Percentiles rank a stretch among this genome's conserved stretches.
Evolutionary conservation across 2,888 invertebrate genomes (phyloP).

Genomic region (Gymnocheta viridis): DNA sequence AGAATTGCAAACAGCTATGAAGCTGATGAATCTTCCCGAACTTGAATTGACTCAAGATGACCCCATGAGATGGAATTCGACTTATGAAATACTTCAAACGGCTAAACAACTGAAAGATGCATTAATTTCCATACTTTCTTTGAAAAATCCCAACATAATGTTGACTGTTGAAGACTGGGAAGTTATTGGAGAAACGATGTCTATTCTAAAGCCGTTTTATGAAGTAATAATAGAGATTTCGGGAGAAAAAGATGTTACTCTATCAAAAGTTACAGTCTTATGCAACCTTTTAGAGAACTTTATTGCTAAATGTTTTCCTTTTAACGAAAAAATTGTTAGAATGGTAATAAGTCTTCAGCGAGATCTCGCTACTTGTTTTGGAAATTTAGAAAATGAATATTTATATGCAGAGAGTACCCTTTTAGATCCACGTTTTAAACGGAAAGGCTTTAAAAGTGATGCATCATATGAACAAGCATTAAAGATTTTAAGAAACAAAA

Average conservation of each 20-base stretch:
- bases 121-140: conserved; percentile 3
- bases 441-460: conserved; percentile 5
- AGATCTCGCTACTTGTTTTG: neutral
- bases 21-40: neutral
- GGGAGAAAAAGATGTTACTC: neutral
- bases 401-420: conserved; percentile 29
- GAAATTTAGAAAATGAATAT: neutral
- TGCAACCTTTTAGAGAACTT: conserved; percentile 14
- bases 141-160: neutral
- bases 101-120: conserved; percentile 17
- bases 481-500: neutral
- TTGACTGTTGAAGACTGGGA: conserved; percentile 14
- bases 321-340: neutral
- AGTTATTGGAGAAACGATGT: neutral
- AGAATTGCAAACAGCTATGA: neutral
- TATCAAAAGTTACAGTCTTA: conserved; percentile 14
- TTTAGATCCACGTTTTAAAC: conserved; percentile 30
- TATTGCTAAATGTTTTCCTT: neutral
- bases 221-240: conserved; percentile 20
- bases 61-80: conserved; percentile 36
- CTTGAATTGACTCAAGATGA: conserved; percentile 14
- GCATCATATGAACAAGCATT: neutral
- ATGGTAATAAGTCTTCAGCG: conserved; percentile 4
- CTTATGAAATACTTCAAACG: conserved; percentile 45
- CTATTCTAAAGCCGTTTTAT: conserved; percentile 9